Evolutionary conservation across 2,797 vertebrate species (phyloP).

Genomic region (Acrocephalus scirpaceus): DNA sequence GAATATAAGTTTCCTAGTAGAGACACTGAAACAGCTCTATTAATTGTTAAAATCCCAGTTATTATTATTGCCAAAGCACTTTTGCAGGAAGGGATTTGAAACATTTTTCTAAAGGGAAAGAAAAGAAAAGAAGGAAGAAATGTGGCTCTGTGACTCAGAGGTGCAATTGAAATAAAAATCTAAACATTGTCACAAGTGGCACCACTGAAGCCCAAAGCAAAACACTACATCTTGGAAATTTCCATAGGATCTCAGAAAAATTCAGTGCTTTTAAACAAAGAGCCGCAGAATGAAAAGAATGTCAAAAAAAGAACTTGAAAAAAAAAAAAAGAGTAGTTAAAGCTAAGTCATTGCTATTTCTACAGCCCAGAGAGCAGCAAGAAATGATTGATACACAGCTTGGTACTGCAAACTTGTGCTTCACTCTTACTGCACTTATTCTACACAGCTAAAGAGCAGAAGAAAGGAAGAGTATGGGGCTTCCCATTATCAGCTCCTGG

Average conservation of each 20-base stretch:
- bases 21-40: not conserved
- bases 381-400: not conserved
- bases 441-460: not conserved
- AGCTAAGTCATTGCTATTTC: not conserved
- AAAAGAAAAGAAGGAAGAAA: constrained; percentile 3
- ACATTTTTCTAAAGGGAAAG: not conserved
- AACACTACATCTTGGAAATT: not conserved
- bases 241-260: constrained; percentile 4
- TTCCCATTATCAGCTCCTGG: not conserved
- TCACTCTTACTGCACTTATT: not conserved
- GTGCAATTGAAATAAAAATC: constrained; percentile 33
- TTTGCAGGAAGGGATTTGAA: not conserved
- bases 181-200: constrained; percentile 18
- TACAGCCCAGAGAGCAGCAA: not conserved
- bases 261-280: not conserved
- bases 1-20: not conserved
- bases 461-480: not conserved
- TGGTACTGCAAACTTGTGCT: not conserved
- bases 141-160: not conserved
- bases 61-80: not conserved
- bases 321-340: not conserved
- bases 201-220: constrained; percentile 14
- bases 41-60: not conserved
- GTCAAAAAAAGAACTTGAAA: not conserved
- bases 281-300: not conserved